A percentile compares a stretch with the other conserved stretches of the same genome.
Evolutionary conservation across 1,140 invertebrate species (phyloP).

Genomic region (Zaprionus gabonicus): DNA sequence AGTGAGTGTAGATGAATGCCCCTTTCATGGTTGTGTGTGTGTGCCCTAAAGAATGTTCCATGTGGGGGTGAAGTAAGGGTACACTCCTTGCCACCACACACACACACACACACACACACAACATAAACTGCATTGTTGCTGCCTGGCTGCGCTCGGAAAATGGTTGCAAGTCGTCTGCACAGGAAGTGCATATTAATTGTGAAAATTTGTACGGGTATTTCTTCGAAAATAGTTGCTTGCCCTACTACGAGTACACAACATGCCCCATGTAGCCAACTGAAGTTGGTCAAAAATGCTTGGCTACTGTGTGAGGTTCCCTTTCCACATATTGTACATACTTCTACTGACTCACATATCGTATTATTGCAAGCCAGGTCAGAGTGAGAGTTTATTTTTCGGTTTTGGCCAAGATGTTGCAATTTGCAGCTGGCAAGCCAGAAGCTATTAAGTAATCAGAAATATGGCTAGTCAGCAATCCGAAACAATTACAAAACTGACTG

Average conservation of each 20-base stretch:
- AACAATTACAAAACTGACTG: slow-evolving; percentile 7
- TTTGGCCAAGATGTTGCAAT: slow-evolving; percentile 15
- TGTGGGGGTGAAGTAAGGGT: neutral
- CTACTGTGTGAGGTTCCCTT: slow-evolving; percentile 20
- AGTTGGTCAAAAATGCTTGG: slow-evolving; percentile 28
- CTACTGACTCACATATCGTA: neutral
- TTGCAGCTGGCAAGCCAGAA: slow-evolving; percentile 2
- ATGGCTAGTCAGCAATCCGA: slow-evolving; percentile 13
- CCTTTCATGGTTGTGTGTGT: slow-evolving; percentile 9
- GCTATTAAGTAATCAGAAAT: slow-evolving; percentile 16
- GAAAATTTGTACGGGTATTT: slow-evolving; percentile 80
- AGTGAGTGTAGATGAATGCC: slow-evolving; percentile 12
- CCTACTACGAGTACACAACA: neutral
- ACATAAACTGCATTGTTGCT: slow-evolving; percentile 46
- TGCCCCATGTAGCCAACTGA: slow-evolving; percentile 7
- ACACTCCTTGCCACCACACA: neutral
- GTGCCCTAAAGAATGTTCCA: slow-evolving; percentile 35
- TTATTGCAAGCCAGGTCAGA: slow-evolving; percentile 20
- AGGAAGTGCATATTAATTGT: slow-evolving; percentile 82
- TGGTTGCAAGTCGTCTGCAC: slow-evolving; percentile 78
- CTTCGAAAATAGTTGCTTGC: slow-evolving; percentile 72
- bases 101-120: neutral
- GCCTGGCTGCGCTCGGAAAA: slow-evolving; percentile 62
- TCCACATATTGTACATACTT: slow-evolving; percentile 19
- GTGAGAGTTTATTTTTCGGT: slow-evolving; percentile 26